These are phyloP conservation scores for Parazoanthus swiftii DNA, from an alignment of 92 coral and sea anemone species.

Conservation along the genomic window DNA sequence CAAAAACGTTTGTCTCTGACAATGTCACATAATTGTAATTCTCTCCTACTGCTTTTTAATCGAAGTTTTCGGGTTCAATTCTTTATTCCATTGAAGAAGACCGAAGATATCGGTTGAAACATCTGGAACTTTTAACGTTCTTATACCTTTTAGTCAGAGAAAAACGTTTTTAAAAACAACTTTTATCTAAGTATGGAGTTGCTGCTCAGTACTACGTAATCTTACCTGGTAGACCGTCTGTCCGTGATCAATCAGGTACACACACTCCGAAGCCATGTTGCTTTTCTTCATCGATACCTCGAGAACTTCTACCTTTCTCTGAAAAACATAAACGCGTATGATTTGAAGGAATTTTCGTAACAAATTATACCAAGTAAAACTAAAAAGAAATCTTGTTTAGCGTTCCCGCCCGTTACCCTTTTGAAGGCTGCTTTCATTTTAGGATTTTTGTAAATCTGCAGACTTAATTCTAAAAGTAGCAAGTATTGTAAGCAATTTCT, in stretches of 20 bases:
- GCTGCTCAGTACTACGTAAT: background rate
- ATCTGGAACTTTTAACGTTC: no score
- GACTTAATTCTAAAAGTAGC: no score
- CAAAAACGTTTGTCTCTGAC: no score
- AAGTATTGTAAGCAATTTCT: no score
- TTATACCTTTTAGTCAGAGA: no score
- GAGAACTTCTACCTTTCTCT: slow-evolving; percentile 17
- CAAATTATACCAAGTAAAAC: background rate
- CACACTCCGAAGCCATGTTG: slow-evolving; percentile 19
- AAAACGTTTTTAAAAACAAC: no score
- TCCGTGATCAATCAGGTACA: slow-evolving; percentile 19
- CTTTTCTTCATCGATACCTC: slow-evolving; percentile 31
- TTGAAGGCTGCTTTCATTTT: background rate
- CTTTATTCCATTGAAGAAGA: no score
- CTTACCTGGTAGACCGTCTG: slow-evolving; percentile 11
- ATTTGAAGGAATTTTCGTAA: background rate
- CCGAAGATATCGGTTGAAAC: no score
- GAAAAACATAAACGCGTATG: background rate
- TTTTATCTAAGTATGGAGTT: background rate
- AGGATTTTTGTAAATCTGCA: no score
- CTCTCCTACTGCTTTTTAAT: no score
- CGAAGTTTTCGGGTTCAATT: no score
- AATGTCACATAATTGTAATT: no score
- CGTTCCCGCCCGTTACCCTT: background rate
- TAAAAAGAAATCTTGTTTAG: background rate